A percentile compares a stretch with the other conserved stretches of the same genome.
Evolutionary conservation across 1,140 invertebrate genomes (phyloP).

Genomic region (Bombus confusus): DNA sequence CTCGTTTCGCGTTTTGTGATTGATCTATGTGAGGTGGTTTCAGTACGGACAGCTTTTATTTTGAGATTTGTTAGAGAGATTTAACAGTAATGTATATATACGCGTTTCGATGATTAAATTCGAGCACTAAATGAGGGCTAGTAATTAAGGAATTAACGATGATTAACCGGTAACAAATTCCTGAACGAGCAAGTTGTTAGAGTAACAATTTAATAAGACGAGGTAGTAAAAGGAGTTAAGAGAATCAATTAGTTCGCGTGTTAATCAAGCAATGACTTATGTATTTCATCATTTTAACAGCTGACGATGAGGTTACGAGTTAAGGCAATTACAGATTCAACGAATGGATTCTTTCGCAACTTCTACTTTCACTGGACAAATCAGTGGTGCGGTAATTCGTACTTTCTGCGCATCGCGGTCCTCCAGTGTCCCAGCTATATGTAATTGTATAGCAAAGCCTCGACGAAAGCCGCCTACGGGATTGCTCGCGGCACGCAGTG

Average conservation of each 20-base stretch:
- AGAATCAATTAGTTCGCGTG: too few relatives aligned
- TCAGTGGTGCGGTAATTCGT: background rate
- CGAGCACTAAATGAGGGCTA: too few relatives aligned
- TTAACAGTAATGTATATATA: background rate
- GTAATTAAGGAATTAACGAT: too few relatives aligned
- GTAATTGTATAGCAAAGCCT: background rate
- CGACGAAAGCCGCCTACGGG: background rate
- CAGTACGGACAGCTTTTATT: conserved; percentile 22
- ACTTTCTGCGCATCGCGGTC: background rate
- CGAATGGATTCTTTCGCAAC: background rate
- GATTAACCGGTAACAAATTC: too few relatives aligned
- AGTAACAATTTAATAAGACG: too few relatives aligned
- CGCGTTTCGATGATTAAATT: background rate
- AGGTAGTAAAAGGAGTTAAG: too few relatives aligned
- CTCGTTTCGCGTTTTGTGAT: conserved; percentile 1
- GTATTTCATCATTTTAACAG: too few relatives aligned
- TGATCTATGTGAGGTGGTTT: conserved; percentile 13
- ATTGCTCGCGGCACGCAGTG: conserved; percentile 9
- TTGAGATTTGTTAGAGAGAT: background rate
- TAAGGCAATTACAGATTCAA: background rate
- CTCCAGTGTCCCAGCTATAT: background rate
- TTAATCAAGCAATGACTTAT: too few relatives aligned
- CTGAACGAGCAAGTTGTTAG: too few relatives aligned
- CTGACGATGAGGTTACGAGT: too few relatives aligned
- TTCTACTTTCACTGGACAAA: background rate